Evolutionary conservation across 2,797 vertebrate genomes (phyloP).

Genomic region (Pangasius larnaudii): DNA sequence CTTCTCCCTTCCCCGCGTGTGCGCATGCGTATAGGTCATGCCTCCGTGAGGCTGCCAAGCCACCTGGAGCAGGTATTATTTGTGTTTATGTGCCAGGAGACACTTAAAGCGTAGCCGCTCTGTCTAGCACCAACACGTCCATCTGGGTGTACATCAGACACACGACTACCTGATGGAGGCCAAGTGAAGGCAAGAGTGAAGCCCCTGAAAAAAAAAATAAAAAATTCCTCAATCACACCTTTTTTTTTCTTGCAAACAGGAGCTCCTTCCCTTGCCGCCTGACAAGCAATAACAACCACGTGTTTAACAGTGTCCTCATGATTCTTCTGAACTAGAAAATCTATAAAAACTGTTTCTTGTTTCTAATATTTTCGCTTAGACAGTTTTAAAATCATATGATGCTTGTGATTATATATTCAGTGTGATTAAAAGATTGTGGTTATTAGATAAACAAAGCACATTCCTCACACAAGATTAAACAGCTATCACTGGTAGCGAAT

Average conservation of each 20-base stretch:
- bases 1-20: slow-evolving; percentile 3
- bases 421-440: too few species aligned
- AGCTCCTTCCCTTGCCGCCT: background rate
- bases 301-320: background rate
- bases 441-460: background rate
- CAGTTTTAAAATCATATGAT: background rate
- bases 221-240: background rate
- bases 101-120: slow-evolving; percentile 72
- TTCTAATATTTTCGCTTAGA: background rate
- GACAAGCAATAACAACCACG: background rate
- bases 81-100: slow-evolving; percentile 71
- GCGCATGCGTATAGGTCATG: background rate
- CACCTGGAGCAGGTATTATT: slow-evolving; percentile 76
- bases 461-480: background rate
- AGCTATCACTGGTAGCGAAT: background rate
- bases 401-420: too few species aligned
- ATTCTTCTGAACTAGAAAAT: background rate
- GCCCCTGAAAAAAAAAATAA: background rate
- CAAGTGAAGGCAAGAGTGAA: slow-evolving; percentile 22
- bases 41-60: slow-evolving; percentile 49
- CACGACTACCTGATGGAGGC: slow-evolving; percentile 31
- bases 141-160: slow-evolving; percentile 58
- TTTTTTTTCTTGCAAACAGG: background rate
- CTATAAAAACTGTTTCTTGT: background rate
- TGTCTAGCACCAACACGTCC: slow-evolving; percentile 74